Base-by-base conservation (phyloP, 2,113 vertebrate genomes). In the Ailurus styani region DNA sequence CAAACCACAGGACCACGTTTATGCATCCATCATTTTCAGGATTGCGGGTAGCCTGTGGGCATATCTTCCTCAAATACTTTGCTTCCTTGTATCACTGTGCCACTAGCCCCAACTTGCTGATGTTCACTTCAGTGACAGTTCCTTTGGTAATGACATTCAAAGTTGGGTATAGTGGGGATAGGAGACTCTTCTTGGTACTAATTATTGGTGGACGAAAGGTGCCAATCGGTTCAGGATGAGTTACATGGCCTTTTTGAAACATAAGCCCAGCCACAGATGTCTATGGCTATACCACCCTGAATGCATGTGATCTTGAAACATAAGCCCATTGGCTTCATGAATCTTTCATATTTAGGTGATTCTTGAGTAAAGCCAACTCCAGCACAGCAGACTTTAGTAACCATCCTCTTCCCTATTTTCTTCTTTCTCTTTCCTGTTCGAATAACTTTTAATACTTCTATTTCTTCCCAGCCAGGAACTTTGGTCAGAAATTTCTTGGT, bases 71-170 rank as follows among this genome's bases (percentile, higher is more conserved):
- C 70, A 34, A 60, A 89, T 60, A 42, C 52, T 72, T 57, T 45
- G 20, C 37, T 18, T 75, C 29, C 54, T 57, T 82, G 52, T 55
- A 25, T 57, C 4, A 72, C 52, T 82, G 52, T 45, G 25, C n/a
- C 6, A 57, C 52, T 60, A 60, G 87, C 40, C 29, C 70, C 68
- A 57, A 34, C 52, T 23, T 13, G 17, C 13, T 45, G 37, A 73
- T 7, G 1, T 73, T 57, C 27, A 73, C 52, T 52, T 57, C 12
- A 8, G 7, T 88, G 68, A 99, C 98, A 0, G 99, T 99, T 96
- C 99, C 99, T 98, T 99, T 99, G 27, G 99, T 99, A 98, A 99
- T 99, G 89, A 99, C 99, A 15, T 99, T 99, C 87, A 99, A 97
- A 5, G 99, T 98, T 15, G 99, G 99, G 98, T 73, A 42, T 42